These are phyloP conservation scores for Aythya baeri DNA, from an alignment of 2,113 vertebrate species.

Conservation along the genomic window DNA sequence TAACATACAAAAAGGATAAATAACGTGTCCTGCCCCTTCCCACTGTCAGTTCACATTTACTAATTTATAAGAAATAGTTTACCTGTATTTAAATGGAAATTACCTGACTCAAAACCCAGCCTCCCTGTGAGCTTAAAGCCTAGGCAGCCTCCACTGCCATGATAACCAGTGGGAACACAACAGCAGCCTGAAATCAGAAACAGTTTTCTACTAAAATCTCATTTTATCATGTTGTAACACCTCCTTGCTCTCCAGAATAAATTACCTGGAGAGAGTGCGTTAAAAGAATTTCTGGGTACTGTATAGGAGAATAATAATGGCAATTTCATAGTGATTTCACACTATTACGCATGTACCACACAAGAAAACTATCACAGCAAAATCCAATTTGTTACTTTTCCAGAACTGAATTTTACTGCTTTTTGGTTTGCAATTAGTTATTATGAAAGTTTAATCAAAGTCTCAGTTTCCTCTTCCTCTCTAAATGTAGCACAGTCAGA, in stretches of 20 bases:
- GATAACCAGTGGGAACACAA: background rate
- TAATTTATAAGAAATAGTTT: background rate
- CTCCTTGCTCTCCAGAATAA: background rate
- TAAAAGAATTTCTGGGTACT: background rate
- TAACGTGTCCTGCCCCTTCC: background rate
- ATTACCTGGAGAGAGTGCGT: constrained; percentile 8
- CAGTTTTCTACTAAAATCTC: background rate
- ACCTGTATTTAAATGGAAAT: constrained; percentile 18
- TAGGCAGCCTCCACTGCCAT: background rate
- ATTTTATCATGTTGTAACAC: background rate
- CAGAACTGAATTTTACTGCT: background rate
- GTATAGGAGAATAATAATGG: constrained; percentile 15
- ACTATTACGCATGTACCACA: background rate
- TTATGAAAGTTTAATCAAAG: constrained; percentile 9
- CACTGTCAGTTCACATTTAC: background rate
- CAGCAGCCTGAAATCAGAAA: background rate
- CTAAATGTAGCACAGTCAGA: background rate
- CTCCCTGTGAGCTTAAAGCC: background rate
- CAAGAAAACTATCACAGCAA: background rate
- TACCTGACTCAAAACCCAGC: background rate
- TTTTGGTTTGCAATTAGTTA: background rate
- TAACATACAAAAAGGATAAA: background rate
- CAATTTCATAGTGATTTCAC: constrained; percentile 58
- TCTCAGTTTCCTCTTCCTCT: background rate
- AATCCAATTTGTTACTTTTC: background rate